Percentiles rank a stretch among this genome's conserved stretches.
Conservation (phyloP, 2,888 invertebrate genomes). For the Orchesella flavescens region DNA sequence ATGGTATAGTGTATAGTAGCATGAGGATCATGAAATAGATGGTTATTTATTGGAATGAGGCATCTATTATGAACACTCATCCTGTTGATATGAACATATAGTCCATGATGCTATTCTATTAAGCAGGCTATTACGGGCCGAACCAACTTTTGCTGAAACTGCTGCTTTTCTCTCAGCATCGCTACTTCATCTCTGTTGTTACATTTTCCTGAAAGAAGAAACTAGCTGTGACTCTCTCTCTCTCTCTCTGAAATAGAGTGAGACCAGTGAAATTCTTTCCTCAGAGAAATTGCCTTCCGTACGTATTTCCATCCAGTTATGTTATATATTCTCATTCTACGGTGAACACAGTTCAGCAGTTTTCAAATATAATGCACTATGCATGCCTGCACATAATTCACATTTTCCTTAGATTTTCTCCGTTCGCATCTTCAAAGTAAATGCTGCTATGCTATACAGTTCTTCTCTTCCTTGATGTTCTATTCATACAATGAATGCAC, state of each 20-base stretch:
- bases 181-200: background rate
- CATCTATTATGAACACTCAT: slow-evolving; percentile 34
- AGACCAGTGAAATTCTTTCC: background rate
- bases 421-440: too few relatives aligned
- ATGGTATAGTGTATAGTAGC: too few relatives aligned
- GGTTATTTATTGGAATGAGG: slow-evolving; percentile 34
- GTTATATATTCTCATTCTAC: background rate
- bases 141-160: background rate
- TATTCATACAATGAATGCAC: too few relatives aligned
- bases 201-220: too few relatives aligned
- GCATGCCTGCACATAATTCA: too few relatives aligned
- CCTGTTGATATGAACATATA: background rate
- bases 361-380: background rate
- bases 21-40: slow-evolving; percentile 20
- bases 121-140: too few relatives aligned
- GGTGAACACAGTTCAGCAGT: background rate
- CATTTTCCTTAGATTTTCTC: too few relatives aligned
- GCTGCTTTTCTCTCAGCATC: background rate
- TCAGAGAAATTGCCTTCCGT: background rate
- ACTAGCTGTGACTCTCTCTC: too few relatives aligned
- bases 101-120: too few relatives aligned
- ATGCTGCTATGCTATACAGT: too few relatives aligned
- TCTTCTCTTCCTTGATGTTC: too few relatives aligned
- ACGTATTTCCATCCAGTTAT: background rate
- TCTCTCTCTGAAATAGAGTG: background rate